Evolutionary conservation across 2,888 invertebrate species (phyloP).

Genomic region (Chrysina gloriosa): DNA sequence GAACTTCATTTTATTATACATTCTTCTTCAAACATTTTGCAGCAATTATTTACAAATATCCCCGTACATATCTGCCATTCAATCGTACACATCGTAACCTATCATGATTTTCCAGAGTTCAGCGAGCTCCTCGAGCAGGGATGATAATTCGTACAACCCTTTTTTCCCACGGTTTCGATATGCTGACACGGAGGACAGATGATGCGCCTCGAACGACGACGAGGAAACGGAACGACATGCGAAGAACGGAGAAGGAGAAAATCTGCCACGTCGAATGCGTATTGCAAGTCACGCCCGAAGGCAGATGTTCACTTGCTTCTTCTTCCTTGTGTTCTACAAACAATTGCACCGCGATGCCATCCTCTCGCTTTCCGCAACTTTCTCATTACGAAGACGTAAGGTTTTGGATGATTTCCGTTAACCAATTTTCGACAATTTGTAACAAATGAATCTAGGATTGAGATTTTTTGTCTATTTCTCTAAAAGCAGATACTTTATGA

Average conservation of each 20-base stretch:
- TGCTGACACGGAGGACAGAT: not conserved
- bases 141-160: slow-evolving; percentile 14
- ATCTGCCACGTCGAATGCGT: slow-evolving; percentile 42
- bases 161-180: slow-evolving; percentile 23
- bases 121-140: slow-evolving; percentile 9
- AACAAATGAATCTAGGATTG: no score
- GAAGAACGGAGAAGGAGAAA: slow-evolving; percentile 3
- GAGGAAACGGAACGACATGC: slow-evolving; percentile 3
- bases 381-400: no score
- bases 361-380: not conserved
- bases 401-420: no score
- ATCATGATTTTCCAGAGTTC: not conserved
- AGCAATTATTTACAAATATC: no score
- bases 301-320: slow-evolving; percentile 58
- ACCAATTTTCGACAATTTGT: no score
- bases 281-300: slow-evolving; percentile 61
- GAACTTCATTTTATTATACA: no score
- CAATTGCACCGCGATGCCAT: slow-evolving; percentile 51
- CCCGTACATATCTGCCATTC: no score
- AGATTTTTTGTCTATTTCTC: no score
- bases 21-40: no score
- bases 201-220: slow-evolving; percentile 8
- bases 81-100: not conserved
- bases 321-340: slow-evolving; percentile 56
- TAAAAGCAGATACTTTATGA: no score